phyloP scores from a whole-genome alignment of 2,888 invertebrate species.

The Acleris laterana region DNA sequence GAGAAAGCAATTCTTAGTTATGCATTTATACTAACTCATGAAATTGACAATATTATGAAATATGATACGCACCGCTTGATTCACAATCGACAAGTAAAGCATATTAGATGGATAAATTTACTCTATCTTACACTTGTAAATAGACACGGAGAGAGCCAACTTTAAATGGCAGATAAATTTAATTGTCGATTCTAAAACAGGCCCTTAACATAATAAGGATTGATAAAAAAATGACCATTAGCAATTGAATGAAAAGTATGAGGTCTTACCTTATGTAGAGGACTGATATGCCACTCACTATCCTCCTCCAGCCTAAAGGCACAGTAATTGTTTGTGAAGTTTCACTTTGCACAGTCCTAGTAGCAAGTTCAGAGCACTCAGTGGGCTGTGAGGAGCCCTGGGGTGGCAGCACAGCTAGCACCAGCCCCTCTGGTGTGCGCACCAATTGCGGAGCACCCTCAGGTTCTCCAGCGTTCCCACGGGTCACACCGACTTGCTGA shows the following conservation, averaged over 20 bases:
- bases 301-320: conserved; percentile 80
- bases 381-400: conserved; percentile 49
- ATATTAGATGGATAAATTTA: too few relatives aligned
- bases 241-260: conserved; percentile 2
- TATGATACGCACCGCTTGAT: too few relatives aligned
- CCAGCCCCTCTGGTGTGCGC: conserved; percentile 77
- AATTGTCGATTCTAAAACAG: too few relatives aligned
- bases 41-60: too few relatives aligned
- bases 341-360: conserved; percentile 71
- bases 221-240: background rate
- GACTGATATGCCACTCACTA: conserved; percentile 73
- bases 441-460: conserved; percentile 72
- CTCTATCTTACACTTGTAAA: too few relatives aligned
- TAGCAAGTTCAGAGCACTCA: conserved; percentile 60
- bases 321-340: conserved; percentile 71
- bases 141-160: too few relatives aligned
- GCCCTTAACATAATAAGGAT: too few relatives aligned
- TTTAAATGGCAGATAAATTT: too few relatives aligned
- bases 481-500: conserved; percentile 77
- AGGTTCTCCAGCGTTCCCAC: conserved; percentile 67
- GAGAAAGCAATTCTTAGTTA: too few relatives aligned
- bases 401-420: conserved; percentile 74
- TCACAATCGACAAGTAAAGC: too few relatives aligned
- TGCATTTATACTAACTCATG: too few relatives aligned
- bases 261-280: conserved; percentile 72